Percentiles rank a stretch among this genome's conserved stretches.
Evolutionary conservation across 2,113 vertebrate genomes (phyloP).

Genomic region (Elephas maximus): DNA sequence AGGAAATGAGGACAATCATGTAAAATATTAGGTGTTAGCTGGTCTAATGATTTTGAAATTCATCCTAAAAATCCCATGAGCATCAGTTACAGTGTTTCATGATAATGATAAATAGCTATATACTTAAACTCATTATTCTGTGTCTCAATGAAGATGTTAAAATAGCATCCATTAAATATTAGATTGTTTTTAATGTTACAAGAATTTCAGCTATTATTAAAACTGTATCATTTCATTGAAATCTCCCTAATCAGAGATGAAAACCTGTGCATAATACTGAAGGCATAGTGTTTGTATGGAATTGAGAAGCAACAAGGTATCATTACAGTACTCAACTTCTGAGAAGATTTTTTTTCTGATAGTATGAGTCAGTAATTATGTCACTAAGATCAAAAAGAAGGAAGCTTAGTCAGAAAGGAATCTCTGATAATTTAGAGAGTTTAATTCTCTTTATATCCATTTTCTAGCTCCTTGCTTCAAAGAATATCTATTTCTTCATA

Average conservation of each 20-base stretch:
- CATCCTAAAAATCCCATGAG: background rate
- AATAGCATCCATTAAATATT: background rate
- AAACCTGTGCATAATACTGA: background rate
- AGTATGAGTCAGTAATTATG: conserved; percentile 34
- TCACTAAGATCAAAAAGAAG: conserved; percentile 54
- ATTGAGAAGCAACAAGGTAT: background rate
- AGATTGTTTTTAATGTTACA: background rate
- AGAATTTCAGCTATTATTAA: background rate
- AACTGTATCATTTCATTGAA: background rate
- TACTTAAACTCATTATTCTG: background rate
- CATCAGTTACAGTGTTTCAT: background rate
- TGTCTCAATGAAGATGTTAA: background rate
- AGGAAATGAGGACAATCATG: background rate
- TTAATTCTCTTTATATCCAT: conserved; percentile 75
- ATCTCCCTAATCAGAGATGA: background rate
- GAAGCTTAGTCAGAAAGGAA: conserved; percentile 63
- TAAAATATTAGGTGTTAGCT: background rate
- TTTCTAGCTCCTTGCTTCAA: conserved; percentile 82
- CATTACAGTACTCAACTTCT: background rate
- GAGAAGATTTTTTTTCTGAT: conserved; percentile 45
- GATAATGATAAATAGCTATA: background rate
- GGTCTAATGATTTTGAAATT: background rate
- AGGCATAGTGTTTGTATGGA: background rate
- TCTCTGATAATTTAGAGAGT: conserved; percentile 73
- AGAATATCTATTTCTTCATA: conserved; percentile 82